Conservation (phyloP, 2,888 invertebrate genomes). For the Ectemnius continuus region DNA sequence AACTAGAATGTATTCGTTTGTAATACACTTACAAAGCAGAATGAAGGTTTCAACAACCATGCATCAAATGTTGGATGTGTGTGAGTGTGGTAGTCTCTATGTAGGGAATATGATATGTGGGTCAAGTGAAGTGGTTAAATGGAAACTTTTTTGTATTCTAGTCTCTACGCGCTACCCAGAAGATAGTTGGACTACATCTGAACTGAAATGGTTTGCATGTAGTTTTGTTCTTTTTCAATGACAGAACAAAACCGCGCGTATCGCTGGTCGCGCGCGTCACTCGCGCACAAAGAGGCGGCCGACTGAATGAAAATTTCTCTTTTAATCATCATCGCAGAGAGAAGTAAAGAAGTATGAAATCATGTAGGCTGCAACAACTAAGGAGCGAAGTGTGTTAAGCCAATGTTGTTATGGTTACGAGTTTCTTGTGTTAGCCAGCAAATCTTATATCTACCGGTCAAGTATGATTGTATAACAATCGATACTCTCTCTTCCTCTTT, state of each 20-base stretch:
- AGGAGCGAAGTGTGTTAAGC: slow-evolving; percentile 65
- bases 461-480: slow-evolving; percentile 10
- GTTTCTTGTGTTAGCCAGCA: slow-evolving; percentile 46
- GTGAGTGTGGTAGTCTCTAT: slow-evolving; percentile 22
- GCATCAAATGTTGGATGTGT: slow-evolving; percentile 38
- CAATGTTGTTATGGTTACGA: slow-evolving; percentile 74
- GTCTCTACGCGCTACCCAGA: background rate
- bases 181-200: slow-evolving; percentile 5
- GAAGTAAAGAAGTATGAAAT: slow-evolving; percentile 48
- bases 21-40: slow-evolving; percentile 12
- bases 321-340: slow-evolving; percentile 8
- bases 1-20: slow-evolving; percentile 7
- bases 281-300: too few relatives aligned
- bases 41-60: slow-evolving; percentile 36
- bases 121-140: slow-evolving; percentile 40
- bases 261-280: too few relatives aligned
- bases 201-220: background rate
- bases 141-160: slow-evolving; percentile 23
- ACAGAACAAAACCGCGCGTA: background rate
- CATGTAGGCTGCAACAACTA: slow-evolving; percentile 40
- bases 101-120: slow-evolving; percentile 41
- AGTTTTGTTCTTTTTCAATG: background rate
- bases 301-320: too few relatives aligned
- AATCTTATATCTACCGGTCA: slow-evolving; percentile 50
- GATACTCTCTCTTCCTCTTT: too few relatives aligned